Base-by-base conservation (phyloP, 1,140 invertebrate species). In the Halictus rubicundus region DNA sequence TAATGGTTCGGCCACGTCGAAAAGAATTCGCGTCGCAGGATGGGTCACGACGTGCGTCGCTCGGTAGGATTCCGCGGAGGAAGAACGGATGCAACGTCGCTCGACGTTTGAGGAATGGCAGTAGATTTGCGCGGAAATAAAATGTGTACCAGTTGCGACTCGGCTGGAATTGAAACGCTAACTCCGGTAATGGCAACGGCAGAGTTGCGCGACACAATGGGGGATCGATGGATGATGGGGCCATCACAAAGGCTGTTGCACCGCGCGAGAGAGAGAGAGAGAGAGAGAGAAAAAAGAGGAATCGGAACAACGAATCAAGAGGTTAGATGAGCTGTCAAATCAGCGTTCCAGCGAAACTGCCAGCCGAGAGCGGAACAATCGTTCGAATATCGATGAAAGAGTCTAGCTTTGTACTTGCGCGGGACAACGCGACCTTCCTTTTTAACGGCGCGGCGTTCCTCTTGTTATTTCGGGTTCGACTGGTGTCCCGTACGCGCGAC, bases 281-380 rank as follows among this genome's bases (percentile, higher is more conserved):
- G n/a, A n/a, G n/a, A n/a, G n/a, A n/a, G n/a, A 16, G 9, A 27
- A 75, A 82, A 84, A 32, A 83, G 59, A 73, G 59, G n/a, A 80
- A 65, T 81, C 68, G 65, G 68, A 60, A 78, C 74, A 81, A 84
- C 82, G 83, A 78, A 84, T 85, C 82, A 82, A 80, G 72, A 85
- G 79, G 84, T 85, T 61, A 85, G 80, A 82, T 75, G 80, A 82
- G 83, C 75, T 85, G 84, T 82, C 84, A 86, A 86, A 86, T 86
- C 84, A 80, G 84, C 83, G 80, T 72, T 81, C 75, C 68, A 32
- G 46, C 78, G 71, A 76, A 85, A 85, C 84, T 76, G 68, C 42
- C 46, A 77, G 80, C 80, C 10, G 84, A 4, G 69, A 23, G 25
- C 46, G 77, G 77, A 75, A 85, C 84, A 85, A 86, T 86, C 75